Conservation (phyloP, 2,797 vertebrate species). For the Carapus acus region DNA sequence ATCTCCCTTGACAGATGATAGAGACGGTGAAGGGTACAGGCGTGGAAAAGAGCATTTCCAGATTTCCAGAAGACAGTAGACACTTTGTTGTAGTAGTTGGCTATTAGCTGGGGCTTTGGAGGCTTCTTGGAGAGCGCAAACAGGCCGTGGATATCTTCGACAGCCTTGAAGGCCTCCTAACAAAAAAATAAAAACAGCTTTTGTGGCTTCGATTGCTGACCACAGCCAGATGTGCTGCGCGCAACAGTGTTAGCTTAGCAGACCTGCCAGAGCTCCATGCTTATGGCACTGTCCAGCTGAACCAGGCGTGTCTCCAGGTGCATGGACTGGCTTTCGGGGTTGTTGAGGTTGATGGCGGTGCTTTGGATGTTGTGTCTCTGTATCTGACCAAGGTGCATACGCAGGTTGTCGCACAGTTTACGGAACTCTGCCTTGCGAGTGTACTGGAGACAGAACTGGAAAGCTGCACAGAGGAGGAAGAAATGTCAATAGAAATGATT, state of each 20-base stretch:
- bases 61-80: conserved; percentile 99
- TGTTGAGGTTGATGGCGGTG: conserved; percentile 98
- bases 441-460: conserved; percentile 98
- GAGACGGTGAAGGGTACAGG: conserved; percentile 93
- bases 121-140: conserved; percentile 98
- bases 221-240: not conserved
- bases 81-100: conserved; percentile 99
- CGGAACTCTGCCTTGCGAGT: conserved; percentile 97
- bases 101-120: conserved; percentile 97
- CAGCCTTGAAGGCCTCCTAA: conserved; percentile 99
- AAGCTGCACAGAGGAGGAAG: conserved; percentile 70
- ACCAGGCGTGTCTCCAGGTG: conserved; percentile 96
- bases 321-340: conserved; percentile 98
- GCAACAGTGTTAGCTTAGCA: conserved; percentile 10
- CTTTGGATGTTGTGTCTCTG: conserved; percentile 99
- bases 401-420: conserved; percentile 95
- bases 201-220: not conserved
- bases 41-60: conserved; percentile 94
- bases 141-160: conserved; percentile 97
- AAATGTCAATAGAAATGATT: not conserved
- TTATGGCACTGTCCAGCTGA: conserved; percentile 96
- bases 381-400: conserved; percentile 97
- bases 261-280: conserved; percentile 99
- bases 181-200: conserved; percentile 23
- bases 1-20: conserved; percentile 98